These are phyloP conservation scores for Pelecanoides urinatrix DNA, from an alignment of 2,113 vertebrate genomes.

Conservation along the genomic window DNA sequence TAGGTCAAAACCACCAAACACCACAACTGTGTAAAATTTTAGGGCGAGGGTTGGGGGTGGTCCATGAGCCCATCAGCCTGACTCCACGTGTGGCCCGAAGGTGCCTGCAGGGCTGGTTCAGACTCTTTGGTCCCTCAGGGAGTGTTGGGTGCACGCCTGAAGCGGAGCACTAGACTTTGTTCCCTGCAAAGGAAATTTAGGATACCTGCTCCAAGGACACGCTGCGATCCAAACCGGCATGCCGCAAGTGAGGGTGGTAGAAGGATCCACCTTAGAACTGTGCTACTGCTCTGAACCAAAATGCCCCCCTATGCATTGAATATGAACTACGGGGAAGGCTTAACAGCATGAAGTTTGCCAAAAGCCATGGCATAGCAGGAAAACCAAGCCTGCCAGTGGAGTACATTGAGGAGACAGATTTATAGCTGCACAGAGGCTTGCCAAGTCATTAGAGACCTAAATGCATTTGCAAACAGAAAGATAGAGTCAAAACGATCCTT, in stretches of 20 bases:
- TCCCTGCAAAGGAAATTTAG: background rate
- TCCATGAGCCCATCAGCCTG: background rate
- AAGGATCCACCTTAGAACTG: background rate
- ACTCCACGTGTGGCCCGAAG: too few relatives aligned
- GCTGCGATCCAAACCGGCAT: background rate
- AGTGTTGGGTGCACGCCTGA: background rate
- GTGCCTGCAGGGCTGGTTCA: background rate
- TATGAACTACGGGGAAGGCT: background rate
- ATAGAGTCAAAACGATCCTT: background rate
- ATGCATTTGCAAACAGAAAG: background rate
- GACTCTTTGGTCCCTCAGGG: background rate
- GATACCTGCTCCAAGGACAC: background rate
- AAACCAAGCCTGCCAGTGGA: background rate
- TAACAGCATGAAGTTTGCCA: background rate
- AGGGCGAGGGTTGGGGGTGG: background rate
- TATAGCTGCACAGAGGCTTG: background rate
- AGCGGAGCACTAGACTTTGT: background rate
- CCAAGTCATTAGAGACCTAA: background rate
- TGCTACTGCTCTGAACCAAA: background rate
- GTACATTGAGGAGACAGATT: background rate
- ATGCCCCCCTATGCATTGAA: rapidly evolving
- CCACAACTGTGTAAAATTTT: background rate
- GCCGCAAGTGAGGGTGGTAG: rapidly evolving
- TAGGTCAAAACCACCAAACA: background rate
- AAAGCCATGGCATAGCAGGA: background rate